Evolutionary conservation across 2,797 vertebrate species (phyloP).

Genomic region (Dryobates pubescens): DNA sequence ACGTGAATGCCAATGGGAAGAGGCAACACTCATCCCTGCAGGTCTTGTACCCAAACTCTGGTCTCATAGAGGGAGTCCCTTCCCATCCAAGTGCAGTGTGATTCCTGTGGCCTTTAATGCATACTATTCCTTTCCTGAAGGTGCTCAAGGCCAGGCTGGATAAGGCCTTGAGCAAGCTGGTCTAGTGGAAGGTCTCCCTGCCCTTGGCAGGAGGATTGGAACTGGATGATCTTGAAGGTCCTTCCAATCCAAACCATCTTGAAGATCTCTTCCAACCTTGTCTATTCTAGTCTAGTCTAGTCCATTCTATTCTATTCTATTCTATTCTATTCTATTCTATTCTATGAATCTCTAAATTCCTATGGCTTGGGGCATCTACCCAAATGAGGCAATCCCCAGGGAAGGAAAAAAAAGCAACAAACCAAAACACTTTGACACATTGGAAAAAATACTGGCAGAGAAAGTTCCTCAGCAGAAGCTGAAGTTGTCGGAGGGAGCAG

Average conservation of each 20-base stretch:
- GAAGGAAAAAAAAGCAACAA: not conserved
- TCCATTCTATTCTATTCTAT: too few relatives aligned
- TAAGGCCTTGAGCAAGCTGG: too few relatives aligned
- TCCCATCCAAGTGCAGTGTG: not conserved
- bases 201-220: too few relatives aligned
- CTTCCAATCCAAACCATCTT: too few relatives aligned
- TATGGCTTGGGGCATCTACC: not conserved
- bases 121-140: not conserved
- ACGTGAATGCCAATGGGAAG: not conserved
- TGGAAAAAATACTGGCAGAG: not conserved
- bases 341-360: not conserved
- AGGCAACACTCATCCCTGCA: not conserved
- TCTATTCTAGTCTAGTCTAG: too few relatives aligned
- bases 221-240: too few relatives aligned
- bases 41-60: not conserved
- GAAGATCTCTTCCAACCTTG: too few relatives aligned
- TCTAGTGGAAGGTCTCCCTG: too few relatives aligned
- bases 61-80: not conserved
- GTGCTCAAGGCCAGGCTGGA: too few relatives aligned
- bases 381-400: not conserved
- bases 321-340: too few relatives aligned
- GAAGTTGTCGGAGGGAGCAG: not conserved
- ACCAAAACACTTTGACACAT: not conserved
- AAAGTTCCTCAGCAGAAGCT: slow-evolving; percentile 12
- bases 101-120: not conserved